Conservation (phyloP, 37 sponge, comb jelly and placozoan species). For the Chondrilla cf. caribensis region DNA sequence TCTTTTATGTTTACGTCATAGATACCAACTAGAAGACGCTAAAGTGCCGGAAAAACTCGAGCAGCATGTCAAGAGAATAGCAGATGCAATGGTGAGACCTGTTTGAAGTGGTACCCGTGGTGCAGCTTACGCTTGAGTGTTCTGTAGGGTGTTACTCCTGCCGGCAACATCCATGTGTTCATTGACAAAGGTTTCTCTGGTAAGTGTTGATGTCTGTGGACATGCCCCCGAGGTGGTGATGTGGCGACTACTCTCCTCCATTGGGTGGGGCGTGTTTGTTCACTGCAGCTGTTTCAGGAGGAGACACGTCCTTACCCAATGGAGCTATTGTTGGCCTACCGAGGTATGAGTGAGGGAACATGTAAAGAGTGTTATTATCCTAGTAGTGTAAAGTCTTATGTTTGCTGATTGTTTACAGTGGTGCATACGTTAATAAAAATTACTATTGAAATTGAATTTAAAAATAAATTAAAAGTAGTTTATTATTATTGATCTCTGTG, state of each 20-base stretch:
- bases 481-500: too few relatives aligned
- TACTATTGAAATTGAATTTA: too few relatives aligned
- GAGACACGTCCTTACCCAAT: constrained; percentile 29
- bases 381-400: too few relatives aligned
- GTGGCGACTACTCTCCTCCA: too few relatives aligned
- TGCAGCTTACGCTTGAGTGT: background rate
- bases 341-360: too few relatives aligned
- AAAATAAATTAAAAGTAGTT: too few relatives aligned
- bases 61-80: constrained; percentile 51
- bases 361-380: too few relatives aligned
- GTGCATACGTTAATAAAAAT: too few relatives aligned
- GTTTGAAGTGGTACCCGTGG: background rate
- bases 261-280: too few relatives aligned
- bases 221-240: too few relatives aligned
- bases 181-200: constrained; percentile 40
- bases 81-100: constrained; percentile 43
- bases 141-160: constrained; percentile 24
- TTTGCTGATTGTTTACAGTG: too few relatives aligned
- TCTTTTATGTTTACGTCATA: background rate
- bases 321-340: constrained; percentile 68
- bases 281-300: constrained; percentile 31
- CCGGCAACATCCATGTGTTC: constrained; percentile 50
- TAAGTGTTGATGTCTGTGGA: background rate
- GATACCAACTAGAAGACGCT: background rate
- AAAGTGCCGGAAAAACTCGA: constrained; percentile 38